These are phyloP conservation scores for Malurus alboscapulatus DNA, from an alignment of 2,113 vertebrate genomes.

Conservation along the genomic window DNA sequence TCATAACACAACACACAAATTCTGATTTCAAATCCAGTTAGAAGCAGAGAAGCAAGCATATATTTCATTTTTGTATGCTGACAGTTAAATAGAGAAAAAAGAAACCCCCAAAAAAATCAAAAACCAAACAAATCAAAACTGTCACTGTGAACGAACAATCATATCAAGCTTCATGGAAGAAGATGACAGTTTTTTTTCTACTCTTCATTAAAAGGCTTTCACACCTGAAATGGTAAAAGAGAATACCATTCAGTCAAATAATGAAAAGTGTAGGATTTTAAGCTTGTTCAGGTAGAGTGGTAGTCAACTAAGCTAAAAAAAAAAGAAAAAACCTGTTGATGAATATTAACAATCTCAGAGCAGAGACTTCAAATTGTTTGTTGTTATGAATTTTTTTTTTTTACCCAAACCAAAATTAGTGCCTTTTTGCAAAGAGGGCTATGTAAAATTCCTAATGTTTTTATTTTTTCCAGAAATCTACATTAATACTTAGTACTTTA, in stretches of 20 bases:
- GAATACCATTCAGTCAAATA: not conserved
- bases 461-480: not conserved
- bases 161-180: not conserved
- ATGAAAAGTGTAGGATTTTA: not conserved
- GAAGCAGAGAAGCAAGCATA: not conserved
- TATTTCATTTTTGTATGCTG: not conserved
- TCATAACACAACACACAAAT: not conserved
- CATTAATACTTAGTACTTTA: not conserved
- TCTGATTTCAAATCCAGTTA: not conserved
- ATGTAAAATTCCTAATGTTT: not conserved
- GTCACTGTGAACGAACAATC: not conserved
- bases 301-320: not conserved
- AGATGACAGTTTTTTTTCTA: not conserved
- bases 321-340: not conserved
- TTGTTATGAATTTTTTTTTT: not conserved
- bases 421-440: fast-evolving
- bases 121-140: not conserved
- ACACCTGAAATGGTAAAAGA: not conserved
- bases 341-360: not conserved
- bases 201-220: not conserved
- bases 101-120: not conserved
- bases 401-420: not conserved
- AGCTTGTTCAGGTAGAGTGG: not conserved
- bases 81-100: not conserved
- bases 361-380: not conserved